Percentiles rank a stretch among this genome's conserved stretches.
Evolutionary conservation across 2,113 vertebrate genomes (phyloP).

Genomic region (Dipodomys ordii): DNA sequence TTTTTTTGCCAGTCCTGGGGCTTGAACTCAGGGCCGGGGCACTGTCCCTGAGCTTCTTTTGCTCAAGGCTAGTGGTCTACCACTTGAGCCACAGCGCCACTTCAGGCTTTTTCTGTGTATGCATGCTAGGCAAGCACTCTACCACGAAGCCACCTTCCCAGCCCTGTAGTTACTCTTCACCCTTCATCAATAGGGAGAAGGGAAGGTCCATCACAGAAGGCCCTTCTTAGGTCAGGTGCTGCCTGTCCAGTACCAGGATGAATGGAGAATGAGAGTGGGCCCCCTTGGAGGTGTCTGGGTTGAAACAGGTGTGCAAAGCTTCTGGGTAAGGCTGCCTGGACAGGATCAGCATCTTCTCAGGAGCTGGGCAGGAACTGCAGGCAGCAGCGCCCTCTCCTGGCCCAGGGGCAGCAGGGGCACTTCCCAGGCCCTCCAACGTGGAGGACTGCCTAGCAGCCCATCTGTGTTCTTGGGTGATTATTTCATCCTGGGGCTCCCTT

Average conservation of each 20-base stretch:
- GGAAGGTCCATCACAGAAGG: not conserved
- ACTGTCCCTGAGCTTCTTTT: too few species aligned
- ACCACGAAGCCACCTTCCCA: too few species aligned
- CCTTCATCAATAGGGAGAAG: not conserved
- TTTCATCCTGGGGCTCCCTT: constrained; percentile 72
- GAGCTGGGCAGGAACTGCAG: not conserved
- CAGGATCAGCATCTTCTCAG: not conserved
- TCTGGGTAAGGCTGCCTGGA: not conserved
- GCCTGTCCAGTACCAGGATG: not conserved
- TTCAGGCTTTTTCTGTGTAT: too few species aligned
- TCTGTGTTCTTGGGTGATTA: constrained; percentile 72
- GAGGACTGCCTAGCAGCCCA: not conserved
- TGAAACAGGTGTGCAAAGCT: not conserved
- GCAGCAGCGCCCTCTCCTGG: constrained; percentile 53
- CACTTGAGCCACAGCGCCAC: too few species aligned
- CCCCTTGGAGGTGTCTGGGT: too few species aligned
- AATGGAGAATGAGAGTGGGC: not conserved
- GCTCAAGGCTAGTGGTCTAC: too few species aligned
- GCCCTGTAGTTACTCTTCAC: not conserved
- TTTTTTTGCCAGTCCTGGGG: too few species aligned
- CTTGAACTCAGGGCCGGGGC: too few species aligned
- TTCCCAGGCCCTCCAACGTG: not conserved
- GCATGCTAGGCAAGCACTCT: too few species aligned
- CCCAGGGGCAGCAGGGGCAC: not conserved
- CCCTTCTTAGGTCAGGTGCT: not conserved